Evolutionary conservation across 2,797 vertebrate genomes (phyloP), one percentile per base, ranked within the genome.

Genomic region (Cyprinodon diabolis): DNA sequence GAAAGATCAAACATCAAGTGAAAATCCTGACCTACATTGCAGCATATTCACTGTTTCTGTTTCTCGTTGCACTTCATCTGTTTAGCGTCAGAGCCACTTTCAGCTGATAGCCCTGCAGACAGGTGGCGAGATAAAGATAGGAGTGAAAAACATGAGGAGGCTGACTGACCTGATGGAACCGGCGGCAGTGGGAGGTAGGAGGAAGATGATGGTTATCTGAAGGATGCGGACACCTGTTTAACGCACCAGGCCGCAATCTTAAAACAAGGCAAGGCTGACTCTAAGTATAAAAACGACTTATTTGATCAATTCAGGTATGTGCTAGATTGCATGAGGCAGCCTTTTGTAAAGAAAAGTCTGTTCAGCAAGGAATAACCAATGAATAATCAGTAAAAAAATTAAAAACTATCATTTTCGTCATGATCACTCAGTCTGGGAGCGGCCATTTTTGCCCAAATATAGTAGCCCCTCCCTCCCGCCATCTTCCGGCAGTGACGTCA

Each of bases 1-100:
- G 75, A 66, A 45, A 75, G 55, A 74, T 30, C 52, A 68, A 75
- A 84, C 69, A 79, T 11, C 10, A 43, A 76, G 69, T 71, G 62
- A 71, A 75, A 85, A 81, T 0, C 8, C 73, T 85, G 85, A 88
- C 87, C 90, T 81, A 89, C 70, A 89, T 91, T 87, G 63, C 51
- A 74, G 77, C 80, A 80, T 87, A 73, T 80, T 75, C 77, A 71
- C 83, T 81, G 73, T 84, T 74, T 83, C 56, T 80, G 69, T 72
- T 75, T 83, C 82, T 85, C 72, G 47, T 75, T 76, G 80, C 76
- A 66, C 74, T 76, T 76, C 65, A 47, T 68, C 68, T 72, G 71
- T 79, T 81, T 63, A 69, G 73, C 23, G 68, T 79, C 72, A 80
- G 52, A 66, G 12, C 11, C 57, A 14, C 14, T 82, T 71, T 71